phyloP scores from a whole-genome alignment of 2,797 vertebrate genomes.

The Rhynchonycteris naso region DNA sequence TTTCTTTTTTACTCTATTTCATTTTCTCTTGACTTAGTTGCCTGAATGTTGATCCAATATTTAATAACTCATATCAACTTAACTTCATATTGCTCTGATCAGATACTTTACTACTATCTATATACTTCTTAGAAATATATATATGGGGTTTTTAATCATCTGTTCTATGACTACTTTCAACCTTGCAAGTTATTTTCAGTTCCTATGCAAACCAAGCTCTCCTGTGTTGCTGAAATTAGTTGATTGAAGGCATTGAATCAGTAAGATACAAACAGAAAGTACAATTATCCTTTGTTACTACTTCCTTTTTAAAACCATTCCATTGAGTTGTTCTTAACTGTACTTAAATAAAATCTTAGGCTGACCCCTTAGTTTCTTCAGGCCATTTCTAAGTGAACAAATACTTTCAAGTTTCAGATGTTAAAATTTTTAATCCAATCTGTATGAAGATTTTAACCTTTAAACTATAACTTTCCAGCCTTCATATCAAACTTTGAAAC shows the following conservation, averaged over 20 bases:
- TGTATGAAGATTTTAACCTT: too few species aligned
- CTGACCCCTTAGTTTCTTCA: neutral
- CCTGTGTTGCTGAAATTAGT: neutral
- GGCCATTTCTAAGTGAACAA: slow-evolving; percentile 12
- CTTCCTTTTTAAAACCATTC: neutral
- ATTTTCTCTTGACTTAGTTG: neutral
- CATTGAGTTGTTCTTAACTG: neutral
- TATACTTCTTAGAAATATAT: neutral
- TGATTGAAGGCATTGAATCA: neutral
- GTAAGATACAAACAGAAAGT: neutral
- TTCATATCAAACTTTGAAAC: neutral
- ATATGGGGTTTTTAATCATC: neutral
- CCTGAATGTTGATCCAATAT: neutral
- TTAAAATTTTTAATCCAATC: neutral
- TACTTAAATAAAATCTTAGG: neutral
- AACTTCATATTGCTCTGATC: neutral
- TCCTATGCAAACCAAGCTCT: neutral
- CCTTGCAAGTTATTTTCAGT: neutral
- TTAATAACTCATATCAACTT: neutral
- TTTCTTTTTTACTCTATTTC: slow-evolving; percentile 21
- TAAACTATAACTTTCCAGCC: neutral
- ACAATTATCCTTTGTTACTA: neutral
- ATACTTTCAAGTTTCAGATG: slow-evolving; percentile 37
- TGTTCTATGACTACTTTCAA: neutral
- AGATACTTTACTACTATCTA: neutral